These are phyloP conservation scores for Hystrix brachyura DNA, from an alignment of 2,113 vertebrate genomes.

Conservation along the genomic window DNA sequence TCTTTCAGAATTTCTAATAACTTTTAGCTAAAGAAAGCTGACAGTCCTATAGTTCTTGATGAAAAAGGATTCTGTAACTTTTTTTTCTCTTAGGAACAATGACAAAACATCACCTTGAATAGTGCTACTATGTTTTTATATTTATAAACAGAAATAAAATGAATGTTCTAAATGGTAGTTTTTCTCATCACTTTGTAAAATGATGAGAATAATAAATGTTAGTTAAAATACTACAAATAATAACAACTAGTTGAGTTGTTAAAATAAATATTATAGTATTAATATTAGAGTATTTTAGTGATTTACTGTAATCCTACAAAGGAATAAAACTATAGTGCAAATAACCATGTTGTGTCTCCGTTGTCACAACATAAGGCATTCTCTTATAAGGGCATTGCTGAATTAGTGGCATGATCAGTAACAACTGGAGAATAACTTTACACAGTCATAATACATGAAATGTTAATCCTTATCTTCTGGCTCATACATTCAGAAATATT, in stretches of 20 bases:
- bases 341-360: neutral
- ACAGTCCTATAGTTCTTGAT: conserved; percentile 64
- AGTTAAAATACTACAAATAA: conserved; percentile 10
- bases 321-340: neutral
- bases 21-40: conserved; percentile 72
- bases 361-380: neutral
- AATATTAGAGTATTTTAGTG: neutral
- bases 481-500: conserved; percentile 7
- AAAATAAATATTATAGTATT: conserved; percentile 73
- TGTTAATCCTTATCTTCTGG: neutral
- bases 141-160: conserved; percentile 33
- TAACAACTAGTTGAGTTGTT: conserved; percentile 30
- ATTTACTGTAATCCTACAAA: conserved; percentile 35
- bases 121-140: conserved; percentile 45
- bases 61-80: conserved; percentile 70
- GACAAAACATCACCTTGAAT: neutral
- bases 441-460: conserved; percentile 36
- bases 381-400: neutral
- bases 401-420: neutral
- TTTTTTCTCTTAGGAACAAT: conserved; percentile 59
- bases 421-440: neutral
- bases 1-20: conserved; percentile 73
- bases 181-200: conserved; percentile 53
- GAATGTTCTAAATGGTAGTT: conserved; percentile 40
- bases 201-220: conserved; percentile 10